Base-by-base conservation (phyloP, 2,113 vertebrate species). In the Variabilichromis moorii region DNA sequence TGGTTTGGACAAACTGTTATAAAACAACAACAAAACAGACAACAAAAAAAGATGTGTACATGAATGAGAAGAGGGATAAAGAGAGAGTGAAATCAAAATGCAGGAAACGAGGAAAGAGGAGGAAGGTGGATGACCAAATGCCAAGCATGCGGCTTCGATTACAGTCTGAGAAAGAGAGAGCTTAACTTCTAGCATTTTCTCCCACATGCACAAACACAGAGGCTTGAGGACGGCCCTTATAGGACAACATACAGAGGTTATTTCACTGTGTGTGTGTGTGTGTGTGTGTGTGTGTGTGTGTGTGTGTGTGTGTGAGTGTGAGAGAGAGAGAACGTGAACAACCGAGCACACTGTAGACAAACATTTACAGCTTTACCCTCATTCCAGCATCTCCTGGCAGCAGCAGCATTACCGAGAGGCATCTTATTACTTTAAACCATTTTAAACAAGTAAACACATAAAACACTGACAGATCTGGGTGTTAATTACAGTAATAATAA, bases 101-200 rank as follows among this genome's bases (percentile, higher is more conserved):
- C 83, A 87, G 26, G 63, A 47, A 73, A 71, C 12, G 17, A 51
- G 53, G 83, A 66, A 85, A 90, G 31, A 79, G 51, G 61, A 81
- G 90, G 76, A 89, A 79, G 68, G 28, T 21, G 33, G 50, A 68
- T 1, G 17, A 59, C 33, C 7, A 6, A 66, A 59, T 3, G 76
- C 71, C 84, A 80, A 78, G 19, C 91, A 93, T 89, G 90, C 88
- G 88, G 90, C 47, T 91, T 89, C 12, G 42, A 88, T 95, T 92
- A 94, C 86, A 68, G 84, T 9, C 53, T 1, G 37, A 83, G 17
- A 86, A 68, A 85, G 12, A 73, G 17, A 61, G 19, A 37, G 51
- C 17, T 61, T 26, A 53, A 82, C 78, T 86, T 79, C 16, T 10
- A 53, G 37, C 55, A 37, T 59, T 61, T 63, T 73, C 59, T 80